A percentile compares a stretch with the other conserved stretches of the same genome.
phyloP scores from a whole-genome alignment of 2,113 vertebrate species.

The Salvelinus sp. region DNA sequence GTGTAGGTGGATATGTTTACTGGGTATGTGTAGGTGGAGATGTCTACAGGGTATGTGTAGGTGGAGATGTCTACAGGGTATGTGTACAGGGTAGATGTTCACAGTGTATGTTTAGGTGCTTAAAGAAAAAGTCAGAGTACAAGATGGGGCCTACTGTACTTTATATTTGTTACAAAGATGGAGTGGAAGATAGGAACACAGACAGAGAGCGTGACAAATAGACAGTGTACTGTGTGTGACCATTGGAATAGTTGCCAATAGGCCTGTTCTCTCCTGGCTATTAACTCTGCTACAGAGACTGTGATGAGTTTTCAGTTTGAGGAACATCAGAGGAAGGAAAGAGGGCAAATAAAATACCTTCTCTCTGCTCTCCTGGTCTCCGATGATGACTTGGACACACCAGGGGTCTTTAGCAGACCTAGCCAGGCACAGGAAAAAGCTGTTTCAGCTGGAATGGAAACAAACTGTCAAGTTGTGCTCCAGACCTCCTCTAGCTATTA shows the following conservation, averaged over 20 bases:
- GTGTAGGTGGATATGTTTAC: too few species aligned
- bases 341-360: too few species aligned
- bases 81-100: too few species aligned
- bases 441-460: too few species aligned
- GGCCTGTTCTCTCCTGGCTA: constrained; percentile 40
- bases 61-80: too few species aligned
- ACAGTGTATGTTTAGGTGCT: not conserved
- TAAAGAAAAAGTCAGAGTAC: too few species aligned
- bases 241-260: constrained; percentile 17
- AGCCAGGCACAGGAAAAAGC: constrained; percentile 15
- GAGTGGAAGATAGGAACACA: constrained; percentile 9
- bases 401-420: constrained; percentile 42
- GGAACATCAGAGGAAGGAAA: constrained; percentile 32
- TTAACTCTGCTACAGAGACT: constrained; percentile 51
- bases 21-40: too few species aligned
- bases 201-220: not conserved
- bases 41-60: too few species aligned
- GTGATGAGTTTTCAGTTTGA: constrained; percentile 61
- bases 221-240: constrained; percentile 40
- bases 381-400: constrained; percentile 62
- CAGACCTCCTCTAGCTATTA: constrained; percentile 26
- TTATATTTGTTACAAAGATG: not conserved
- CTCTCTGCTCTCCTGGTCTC: constrained; percentile 40
- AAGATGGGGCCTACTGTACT: too few species aligned
- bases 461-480: constrained; percentile 30